Evolutionary conservation across 2,888 invertebrate genomes (phyloP).

Genomic region (Tholera decimalis): DNA sequence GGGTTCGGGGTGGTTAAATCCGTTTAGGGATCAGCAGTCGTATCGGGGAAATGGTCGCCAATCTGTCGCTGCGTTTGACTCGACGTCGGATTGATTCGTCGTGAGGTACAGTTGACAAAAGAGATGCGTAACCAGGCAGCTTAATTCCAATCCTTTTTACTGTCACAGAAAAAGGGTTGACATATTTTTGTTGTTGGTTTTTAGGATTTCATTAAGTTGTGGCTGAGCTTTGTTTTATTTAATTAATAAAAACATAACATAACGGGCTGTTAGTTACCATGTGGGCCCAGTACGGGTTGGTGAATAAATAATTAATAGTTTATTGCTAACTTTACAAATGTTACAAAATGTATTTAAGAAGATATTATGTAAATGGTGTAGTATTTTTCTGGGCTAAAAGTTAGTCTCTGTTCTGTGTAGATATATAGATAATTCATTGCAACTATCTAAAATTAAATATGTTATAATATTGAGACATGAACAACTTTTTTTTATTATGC

Average conservation of each 20-base stretch:
- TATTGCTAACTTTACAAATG: too few relatives aligned
- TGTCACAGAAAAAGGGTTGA: not conserved
- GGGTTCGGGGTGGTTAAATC: constrained; percentile 58
- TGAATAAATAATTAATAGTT: too few relatives aligned
- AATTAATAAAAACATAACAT: not conserved
- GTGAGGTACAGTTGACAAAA: not conserved
- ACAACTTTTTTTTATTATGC: too few relatives aligned
- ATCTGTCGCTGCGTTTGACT: constrained; percentile 32
- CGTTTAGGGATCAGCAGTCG: constrained; percentile 47
- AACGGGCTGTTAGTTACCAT: not conserved
- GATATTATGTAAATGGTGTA: too few relatives aligned
- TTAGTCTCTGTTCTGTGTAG: too few relatives aligned
- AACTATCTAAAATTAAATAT: too few relatives aligned
- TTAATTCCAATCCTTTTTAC: not conserved
- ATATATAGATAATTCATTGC: too few relatives aligned
- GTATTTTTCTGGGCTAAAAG: too few relatives aligned
- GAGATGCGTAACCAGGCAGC: not conserved
- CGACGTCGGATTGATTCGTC: constrained; percentile 15
- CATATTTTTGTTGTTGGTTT: not conserved
- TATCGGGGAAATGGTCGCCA: constrained; percentile 37
- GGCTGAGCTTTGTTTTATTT: not conserved
- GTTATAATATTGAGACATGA: too few relatives aligned
- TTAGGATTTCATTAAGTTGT: not conserved
- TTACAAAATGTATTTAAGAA: too few relatives aligned
- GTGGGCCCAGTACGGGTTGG: too few relatives aligned